Evolutionary conservation across 2,113 vertebrate genomes (phyloP), one percentile per base, ranked within the genome.

Genomic region (Mobula birostris): DNA sequence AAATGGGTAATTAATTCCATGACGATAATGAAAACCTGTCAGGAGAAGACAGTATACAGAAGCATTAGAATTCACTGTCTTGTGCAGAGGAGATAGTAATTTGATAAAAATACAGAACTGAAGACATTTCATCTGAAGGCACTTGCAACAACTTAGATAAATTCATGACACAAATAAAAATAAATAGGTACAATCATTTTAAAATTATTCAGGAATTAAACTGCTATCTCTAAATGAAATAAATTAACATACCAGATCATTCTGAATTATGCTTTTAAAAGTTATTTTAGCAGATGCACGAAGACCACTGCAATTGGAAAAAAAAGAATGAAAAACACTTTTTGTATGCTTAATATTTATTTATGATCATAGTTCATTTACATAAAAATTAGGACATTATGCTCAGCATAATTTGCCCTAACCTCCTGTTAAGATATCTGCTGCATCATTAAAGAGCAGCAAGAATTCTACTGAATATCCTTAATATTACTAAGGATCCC

Each of bases 261-360:
- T 98, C 88, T 98, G 98, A 94, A 99, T 96, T 94, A 98, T 97
- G 0, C 97, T 98, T 96, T 97, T 97, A n/a, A 98, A 99, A 0
- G 98, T 99, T 96, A 99, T 98, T 96, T 97, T 98, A 0, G 98
- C 98, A 0, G 97, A 98, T 0, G 97, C 98, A 94, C 96, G 98
- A 21, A 98, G 98, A 11, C 98, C 98, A 94, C 98, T 99, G 96
- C 0, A 24, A 94, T 79, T 24, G 56, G 80, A 94, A 66, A 95
- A 32, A 93, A 7, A 72, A 48, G 32, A 92, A 74, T 68, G n/a
- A 70, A 91, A 32, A 40, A 48, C 48, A 72, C 36, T 29, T 74
- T 72, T 66, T 32, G 29, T n/a, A 68, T 32, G 85, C 61, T 12
- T 17, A 88, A 66, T 12, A 32, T 85, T 58, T 58, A 21, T 3